A percentile compares a stretch with the other conserved stretches of the same genome.
Evolutionary conservation across 2,888 invertebrate species (phyloP).

Genomic region (Andrena fulva): DNA sequence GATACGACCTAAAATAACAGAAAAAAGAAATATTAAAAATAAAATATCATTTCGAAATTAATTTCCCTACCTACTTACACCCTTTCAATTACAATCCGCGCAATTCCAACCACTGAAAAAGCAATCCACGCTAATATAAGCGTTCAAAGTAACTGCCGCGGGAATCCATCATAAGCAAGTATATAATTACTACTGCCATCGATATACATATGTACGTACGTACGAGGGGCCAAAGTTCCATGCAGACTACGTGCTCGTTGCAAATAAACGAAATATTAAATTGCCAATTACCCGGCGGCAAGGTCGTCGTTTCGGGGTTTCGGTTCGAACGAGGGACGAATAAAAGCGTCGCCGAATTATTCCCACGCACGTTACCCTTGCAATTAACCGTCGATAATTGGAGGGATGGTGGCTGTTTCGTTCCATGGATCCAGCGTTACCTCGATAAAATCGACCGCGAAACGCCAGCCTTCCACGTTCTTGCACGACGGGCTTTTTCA

Average conservation of each 20-base stretch:
- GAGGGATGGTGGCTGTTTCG: conserved; percentile 2
- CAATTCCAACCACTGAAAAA: background rate
- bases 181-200: background rate
- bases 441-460: conserved; percentile 14
- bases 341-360: conserved; percentile 44
- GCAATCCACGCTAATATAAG: background rate
- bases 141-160: background rate
- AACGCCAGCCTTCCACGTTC: background rate
- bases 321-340: conserved; percentile 4
- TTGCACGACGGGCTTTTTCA: background rate
- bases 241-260: conserved; percentile 15
- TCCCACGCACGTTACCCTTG: conserved; percentile 11
- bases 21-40: too few relatives aligned
- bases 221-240: background rate
- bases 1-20: too few relatives aligned
- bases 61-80: background rate
- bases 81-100: background rate
- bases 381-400: conserved; percentile 44
- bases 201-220: background rate
- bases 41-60: background rate
- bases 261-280: conserved; percentile 42
- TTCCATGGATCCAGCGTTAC: conserved; percentile 6
- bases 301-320: conserved; percentile 25
- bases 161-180: background rate
- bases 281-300: conserved; percentile 38